Evolutionary conservation across 2,888 invertebrate species (phyloP).

Genomic region (Dascillus cervinus): DNA sequence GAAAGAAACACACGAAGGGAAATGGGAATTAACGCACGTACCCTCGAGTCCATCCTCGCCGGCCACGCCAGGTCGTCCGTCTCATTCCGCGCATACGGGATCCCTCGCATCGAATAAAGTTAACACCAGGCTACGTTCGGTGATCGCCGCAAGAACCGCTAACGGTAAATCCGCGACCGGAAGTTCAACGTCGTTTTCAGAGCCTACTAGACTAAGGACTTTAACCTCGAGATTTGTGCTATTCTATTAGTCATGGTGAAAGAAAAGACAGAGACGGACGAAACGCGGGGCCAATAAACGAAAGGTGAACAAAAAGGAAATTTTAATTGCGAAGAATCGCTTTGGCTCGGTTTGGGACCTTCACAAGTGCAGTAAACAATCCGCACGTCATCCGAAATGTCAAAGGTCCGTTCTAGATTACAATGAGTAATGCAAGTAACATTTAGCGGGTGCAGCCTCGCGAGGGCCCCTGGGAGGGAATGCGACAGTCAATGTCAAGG

Average conservation of each 20-base stretch:
- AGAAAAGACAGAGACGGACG: constrained; percentile 1
- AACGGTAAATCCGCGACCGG: constrained; percentile 40
- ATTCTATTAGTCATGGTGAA: constrained; percentile 12
- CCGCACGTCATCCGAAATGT: neutral
- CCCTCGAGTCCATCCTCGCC: constrained; percentile 7
- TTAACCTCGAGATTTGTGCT: constrained; percentile 34
- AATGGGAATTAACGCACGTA: constrained; percentile 15
- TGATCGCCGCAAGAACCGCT: constrained; percentile 19
- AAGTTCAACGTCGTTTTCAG: constrained; percentile 37
- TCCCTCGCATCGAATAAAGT: neutral
- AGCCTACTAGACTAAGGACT: constrained; percentile 40
- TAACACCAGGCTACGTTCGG: constrained; percentile 10
- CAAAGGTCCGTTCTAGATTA: neutral
- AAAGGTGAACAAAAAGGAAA: too few species aligned
- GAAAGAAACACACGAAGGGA: constrained; percentile 15
- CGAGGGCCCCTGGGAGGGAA: constrained; percentile 29
- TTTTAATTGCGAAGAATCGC: too few species aligned
- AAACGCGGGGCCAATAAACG: too few species aligned
- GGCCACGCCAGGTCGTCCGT: constrained; percentile 6
- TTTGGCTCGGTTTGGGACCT: too few species aligned
- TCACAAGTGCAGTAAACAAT: too few species aligned
- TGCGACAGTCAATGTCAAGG: constrained; percentile 34
- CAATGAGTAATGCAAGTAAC: constrained; percentile 1
- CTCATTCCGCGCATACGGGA: neutral
- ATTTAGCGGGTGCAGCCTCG: constrained; percentile 22